A percentile compares a stretch with the other conserved stretches of the same genome.
phyloP scores from a whole-genome alignment of 1,140 invertebrate species.

The Drosophila malerkotliana region DNA sequence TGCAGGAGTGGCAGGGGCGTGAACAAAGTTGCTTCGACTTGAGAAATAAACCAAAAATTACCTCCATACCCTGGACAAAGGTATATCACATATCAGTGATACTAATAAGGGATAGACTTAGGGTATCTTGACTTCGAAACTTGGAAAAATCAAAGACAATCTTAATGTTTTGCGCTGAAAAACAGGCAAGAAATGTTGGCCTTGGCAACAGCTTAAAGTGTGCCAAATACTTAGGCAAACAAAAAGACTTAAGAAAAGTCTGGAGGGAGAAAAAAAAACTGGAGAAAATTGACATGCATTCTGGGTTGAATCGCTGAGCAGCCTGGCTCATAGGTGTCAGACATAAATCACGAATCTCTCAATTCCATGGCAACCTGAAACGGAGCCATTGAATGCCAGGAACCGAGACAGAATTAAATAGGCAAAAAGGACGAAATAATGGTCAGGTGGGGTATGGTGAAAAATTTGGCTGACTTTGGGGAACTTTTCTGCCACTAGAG shows the following conservation, averaged over 20 bases:
- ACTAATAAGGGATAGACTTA: background rate
- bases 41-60: conserved; percentile 55
- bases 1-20: conserved; percentile 40
- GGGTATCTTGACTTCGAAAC: conserved; percentile 17
- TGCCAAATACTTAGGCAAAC: conserved; percentile 37
- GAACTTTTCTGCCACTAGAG: conserved; percentile 26
- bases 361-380: conserved; percentile 53
- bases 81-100: background rate
- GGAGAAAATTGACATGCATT: conserved; percentile 50
- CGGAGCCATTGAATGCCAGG: conserved; percentile 28
- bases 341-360: conserved; percentile 69
- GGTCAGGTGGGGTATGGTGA: conserved; percentile 13
- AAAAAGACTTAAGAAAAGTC: conserved; percentile 3
- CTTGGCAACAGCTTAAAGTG: conserved; percentile 40
- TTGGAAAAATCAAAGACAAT: background rate
- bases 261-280: background rate
- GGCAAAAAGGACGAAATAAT: background rate
- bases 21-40: conserved; percentile 49
- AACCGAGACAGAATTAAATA: conserved; percentile 26
- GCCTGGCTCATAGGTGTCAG: conserved; percentile 54
- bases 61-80: conserved; percentile 13
- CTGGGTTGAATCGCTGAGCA: conserved; percentile 37
- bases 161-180: conserved; percentile 32
- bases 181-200: conserved; percentile 36
- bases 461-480: conserved; percentile 25